Conservation (phyloP, 2,113 vertebrate species). For the Cynocephalus volans region DNA sequence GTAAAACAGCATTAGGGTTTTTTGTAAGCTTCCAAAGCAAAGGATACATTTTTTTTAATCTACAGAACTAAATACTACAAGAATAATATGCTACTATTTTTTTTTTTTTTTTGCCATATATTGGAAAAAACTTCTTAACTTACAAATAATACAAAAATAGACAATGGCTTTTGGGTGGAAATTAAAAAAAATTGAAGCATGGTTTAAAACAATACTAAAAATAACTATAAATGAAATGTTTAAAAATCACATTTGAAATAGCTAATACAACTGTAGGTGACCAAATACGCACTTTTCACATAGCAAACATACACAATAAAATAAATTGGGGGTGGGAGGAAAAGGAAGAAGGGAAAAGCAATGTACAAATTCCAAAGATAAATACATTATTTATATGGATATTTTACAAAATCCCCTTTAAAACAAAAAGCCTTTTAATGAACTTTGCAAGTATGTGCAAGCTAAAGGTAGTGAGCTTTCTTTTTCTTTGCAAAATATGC, state of each 20-base stretch:
- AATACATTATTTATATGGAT: conserved; percentile 99
- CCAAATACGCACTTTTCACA: conserved; percentile 95
- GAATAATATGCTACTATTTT: conserved; percentile 98
- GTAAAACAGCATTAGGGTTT: conserved; percentile 94
- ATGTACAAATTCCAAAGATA: conserved; percentile 99
- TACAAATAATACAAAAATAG: conserved; percentile 99
- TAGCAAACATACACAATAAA: conserved; percentile 97
- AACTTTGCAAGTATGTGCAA: conserved; percentile 92
- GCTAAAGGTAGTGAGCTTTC: conserved; percentile 95
- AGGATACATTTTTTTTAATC: conserved; percentile 95
- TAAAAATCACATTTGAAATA: conserved; percentile 97
- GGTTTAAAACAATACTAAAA: conserved; percentile 94
- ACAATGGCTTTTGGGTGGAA: conserved; percentile 95
- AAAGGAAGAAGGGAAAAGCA: conserved; percentile 88
- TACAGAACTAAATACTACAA: conserved; percentile 98
- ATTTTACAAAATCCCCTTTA: conserved; percentile 96
- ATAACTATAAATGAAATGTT: conserved; percentile 92
- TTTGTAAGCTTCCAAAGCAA: conserved; percentile 95
- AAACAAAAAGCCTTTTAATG: conserved; percentile 92
- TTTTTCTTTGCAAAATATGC: conserved; percentile 93
- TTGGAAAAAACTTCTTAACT: conserved; percentile 97
- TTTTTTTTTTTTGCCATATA: conserved; percentile 96
- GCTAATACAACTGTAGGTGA: conserved; percentile 94
- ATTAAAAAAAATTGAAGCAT: conserved; percentile 95
- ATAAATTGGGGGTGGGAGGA: conserved; percentile 90